Percentiles rank a stretch among this genome's conserved stretches.
These are phyloP conservation scores for Spialia ferax DNA, from an alignment of 2,888 invertebrate species.

Conservation along the genomic window DNA sequence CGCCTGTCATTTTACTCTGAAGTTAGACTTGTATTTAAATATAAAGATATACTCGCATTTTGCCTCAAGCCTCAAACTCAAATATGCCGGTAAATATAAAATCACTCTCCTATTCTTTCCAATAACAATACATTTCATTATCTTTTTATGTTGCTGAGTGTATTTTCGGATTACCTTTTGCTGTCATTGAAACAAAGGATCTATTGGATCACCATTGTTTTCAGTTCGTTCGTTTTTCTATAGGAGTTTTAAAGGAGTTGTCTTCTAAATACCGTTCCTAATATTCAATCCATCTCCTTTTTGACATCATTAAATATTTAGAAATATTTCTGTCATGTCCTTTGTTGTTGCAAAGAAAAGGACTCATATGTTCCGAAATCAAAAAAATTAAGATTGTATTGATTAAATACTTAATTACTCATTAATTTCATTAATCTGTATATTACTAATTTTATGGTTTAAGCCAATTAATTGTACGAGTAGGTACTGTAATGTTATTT, in stretches of 20 bases:
- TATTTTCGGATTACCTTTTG: slow-evolving; percentile 22
- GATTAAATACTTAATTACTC: no score
- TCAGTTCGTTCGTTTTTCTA: slow-evolving; percentile 27
- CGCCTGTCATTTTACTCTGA: not conserved
- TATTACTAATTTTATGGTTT: no score
- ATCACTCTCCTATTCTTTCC: slow-evolving; percentile 4
- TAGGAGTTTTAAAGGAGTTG: slow-evolving; percentile 23
- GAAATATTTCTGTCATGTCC: no score
- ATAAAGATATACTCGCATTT: not conserved
- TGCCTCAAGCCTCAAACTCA: not conserved
- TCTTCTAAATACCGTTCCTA: slow-evolving; percentile 24
- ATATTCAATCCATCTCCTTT: not conserved
- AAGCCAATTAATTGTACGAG: no score
- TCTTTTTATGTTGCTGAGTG: slow-evolving; percentile 4
- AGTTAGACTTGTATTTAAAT: not conserved
- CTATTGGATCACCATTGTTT: slow-evolving; percentile 29
- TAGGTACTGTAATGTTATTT: no score
- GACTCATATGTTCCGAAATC: no score
- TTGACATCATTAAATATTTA: not conserved
- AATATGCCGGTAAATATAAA: not conserved
- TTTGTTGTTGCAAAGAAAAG: no score
- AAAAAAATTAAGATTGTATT: no score
- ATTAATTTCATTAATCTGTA: no score
- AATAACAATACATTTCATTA: slow-evolving; percentile 14
- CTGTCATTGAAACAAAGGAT: slow-evolving; percentile 25